Evolutionary conservation across 2,797 vertebrate species (phyloP), one percentile per base, ranked within the genome.

Genomic region (Melanotaenia nigrans): DNA sequence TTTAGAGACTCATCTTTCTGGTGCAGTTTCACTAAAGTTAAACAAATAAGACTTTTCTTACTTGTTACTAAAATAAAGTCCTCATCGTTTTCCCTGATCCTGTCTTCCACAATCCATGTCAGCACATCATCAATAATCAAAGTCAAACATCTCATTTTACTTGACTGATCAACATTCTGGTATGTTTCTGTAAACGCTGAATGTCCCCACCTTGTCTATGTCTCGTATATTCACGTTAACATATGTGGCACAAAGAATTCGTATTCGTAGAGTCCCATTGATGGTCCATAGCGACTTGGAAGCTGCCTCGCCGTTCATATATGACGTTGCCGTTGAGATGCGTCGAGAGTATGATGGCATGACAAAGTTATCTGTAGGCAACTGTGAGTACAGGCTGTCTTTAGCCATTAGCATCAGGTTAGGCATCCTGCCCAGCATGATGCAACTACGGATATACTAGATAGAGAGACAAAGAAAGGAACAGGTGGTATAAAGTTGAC

Each of bases 361-460:
- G 78, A 96, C 96, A 61, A 97, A 98, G 78, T 93, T 96, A 82
- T 98, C 97, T 83, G 95, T 93, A 1, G 97, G 97, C 82, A 99
- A 89, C 90, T 99, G 97, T 4, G 93, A 95, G 86, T 99, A 98
- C 24, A 99, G 93, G 88, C 97, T 98, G 91, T 99, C 97, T 91
- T 99, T 99, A 4, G 97, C 95, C 97, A 98, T 99, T 68, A 99
- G 89, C 97, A 99, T 99, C 90, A 99, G 93, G 90, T 98, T 98
- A 63, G 97, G 97, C 96, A 99, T 95, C 85, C 97, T 96, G 63
- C 94, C 94, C 73, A 99, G 95, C 97, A 98, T 98, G 89, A 99
- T 98, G 87, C 97, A 99, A 90, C 96, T 98, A 88, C 97, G 94
- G 66, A 98, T 96, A 72, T 98, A 98, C 97, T 98, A 75, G 90